Evolutionary conservation across 2,113 vertebrate genomes (phyloP).

Genomic region (Pangasianodon hypophthalmus): DNA sequence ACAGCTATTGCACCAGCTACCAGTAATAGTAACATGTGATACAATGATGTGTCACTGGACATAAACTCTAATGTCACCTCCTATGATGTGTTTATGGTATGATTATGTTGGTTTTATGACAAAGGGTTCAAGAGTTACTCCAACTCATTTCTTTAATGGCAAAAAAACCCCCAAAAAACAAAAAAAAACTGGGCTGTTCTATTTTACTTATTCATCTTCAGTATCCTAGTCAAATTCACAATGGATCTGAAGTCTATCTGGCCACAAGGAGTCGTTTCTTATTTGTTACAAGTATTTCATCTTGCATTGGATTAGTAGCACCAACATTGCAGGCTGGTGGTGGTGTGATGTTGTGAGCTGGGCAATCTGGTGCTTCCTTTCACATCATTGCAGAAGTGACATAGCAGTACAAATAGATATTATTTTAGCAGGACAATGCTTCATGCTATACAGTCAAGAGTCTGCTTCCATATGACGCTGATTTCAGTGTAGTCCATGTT

Average conservation of each 20-base stretch:
- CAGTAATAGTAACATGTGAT: not conserved
- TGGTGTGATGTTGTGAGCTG: not conserved
- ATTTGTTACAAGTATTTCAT: not conserved
- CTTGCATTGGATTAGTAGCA: not conserved
- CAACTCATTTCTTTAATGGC: not conserved
- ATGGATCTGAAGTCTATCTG: not conserved
- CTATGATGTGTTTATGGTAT: not conserved
- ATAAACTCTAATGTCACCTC: not conserved
- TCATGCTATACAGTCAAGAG: not conserved
- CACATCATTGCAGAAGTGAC: not conserved
- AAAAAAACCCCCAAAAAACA: not conserved
- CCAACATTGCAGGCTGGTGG: not conserved
- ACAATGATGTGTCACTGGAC: not conserved
- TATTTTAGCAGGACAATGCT: not conserved
- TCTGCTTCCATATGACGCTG: not conserved
- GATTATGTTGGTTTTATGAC: not conserved
- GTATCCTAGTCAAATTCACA: not conserved
- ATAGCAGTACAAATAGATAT: not conserved
- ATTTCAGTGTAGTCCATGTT: not conserved
- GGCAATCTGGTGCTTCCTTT: not conserved
- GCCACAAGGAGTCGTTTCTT: not conserved
- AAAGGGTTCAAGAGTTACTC: not conserved
- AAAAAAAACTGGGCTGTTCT: not conserved
- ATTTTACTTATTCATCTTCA: not conserved
- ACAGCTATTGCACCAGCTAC: not conserved